Percentiles rank a stretch among this genome's conserved stretches.
These are phyloP conservation scores for Euleptes europaea DNA, from an alignment of 2,113 vertebrate species.

Conservation along the genomic window DNA sequence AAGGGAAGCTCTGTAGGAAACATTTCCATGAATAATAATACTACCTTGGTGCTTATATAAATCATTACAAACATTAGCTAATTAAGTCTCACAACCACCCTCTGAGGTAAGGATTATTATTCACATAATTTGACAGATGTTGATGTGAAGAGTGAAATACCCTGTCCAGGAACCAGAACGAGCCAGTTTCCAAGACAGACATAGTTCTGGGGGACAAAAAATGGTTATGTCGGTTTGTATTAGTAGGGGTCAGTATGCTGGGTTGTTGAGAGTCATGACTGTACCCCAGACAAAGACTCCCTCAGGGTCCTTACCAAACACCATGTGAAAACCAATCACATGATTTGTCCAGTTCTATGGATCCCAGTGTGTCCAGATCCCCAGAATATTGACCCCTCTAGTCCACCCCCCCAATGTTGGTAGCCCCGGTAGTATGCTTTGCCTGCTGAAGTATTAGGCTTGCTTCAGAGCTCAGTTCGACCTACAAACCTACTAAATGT, in stretches of 20 bases:
- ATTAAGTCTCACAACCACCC: conserved; percentile 54
- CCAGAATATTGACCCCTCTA: too few relatives aligned
- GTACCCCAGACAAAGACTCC: too few relatives aligned
- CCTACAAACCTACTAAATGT: not conserved
- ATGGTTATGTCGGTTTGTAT: not conserved
- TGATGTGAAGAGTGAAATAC: conserved; percentile 37
- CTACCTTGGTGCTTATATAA: conserved; percentile 59
- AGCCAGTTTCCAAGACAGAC: not conserved
- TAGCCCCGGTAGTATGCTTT: not conserved
- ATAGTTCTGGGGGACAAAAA: not conserved
- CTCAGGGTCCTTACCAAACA: too few relatives aligned
- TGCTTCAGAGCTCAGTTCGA: not conserved
- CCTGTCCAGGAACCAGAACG: conserved; percentile 10
- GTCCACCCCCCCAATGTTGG: too few relatives aligned
- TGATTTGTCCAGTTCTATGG: too few relatives aligned
- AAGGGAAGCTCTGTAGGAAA: conserved; percentile 42
- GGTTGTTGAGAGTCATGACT: too few relatives aligned
- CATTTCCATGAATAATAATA: conserved; percentile 61
- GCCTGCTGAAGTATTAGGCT: not conserved
- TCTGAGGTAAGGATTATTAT: conserved; percentile 60
- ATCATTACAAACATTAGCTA: conserved; percentile 62
- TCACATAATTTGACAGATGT: conserved; percentile 51
- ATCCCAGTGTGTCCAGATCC: too few relatives aligned
- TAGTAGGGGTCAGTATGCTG: too few relatives aligned
- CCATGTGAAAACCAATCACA: too few relatives aligned